Percentiles rank a stretch among this genome's conserved stretches.
These are phyloP conservation scores for Hydractinia symbiolongicarpus DNA, from an alignment of 30 jellyfish, hydroid and myxozoan species.

Conservation along the genomic window DNA sequence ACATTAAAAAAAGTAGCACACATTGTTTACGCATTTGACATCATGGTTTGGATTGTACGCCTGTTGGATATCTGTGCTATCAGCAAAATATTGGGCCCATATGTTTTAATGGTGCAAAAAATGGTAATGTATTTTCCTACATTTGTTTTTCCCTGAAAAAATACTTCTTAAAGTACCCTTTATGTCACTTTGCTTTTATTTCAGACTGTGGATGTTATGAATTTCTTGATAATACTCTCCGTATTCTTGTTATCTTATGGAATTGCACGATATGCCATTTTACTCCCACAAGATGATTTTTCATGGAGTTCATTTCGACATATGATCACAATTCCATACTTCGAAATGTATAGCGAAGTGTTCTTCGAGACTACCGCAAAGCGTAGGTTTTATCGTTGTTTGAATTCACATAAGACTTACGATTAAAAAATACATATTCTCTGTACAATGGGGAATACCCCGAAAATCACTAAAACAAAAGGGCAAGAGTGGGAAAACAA, in stretches of 20 bases:
- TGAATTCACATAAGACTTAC: not conserved
- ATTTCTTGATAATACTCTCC: not conserved
- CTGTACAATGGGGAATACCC: too few species aligned
- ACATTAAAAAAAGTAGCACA: slow-evolving; percentile 33
- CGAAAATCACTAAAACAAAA: too few species aligned
- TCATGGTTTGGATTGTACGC: slow-evolving; percentile 72
- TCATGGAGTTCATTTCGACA: slow-evolving; percentile 54
- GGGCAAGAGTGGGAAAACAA: too few species aligned
- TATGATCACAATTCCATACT: slow-evolving; percentile 58
- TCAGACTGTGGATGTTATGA: not conserved
- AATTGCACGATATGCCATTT: slow-evolving; percentile 61
- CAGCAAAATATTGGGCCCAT: slow-evolving; percentile 68
- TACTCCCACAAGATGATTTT: slow-evolving; percentile 30
- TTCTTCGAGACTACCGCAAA: slow-evolving; percentile 26
- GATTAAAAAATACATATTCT: too few species aligned
- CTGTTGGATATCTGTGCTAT: slow-evolving; percentile 66
- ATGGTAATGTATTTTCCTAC: slow-evolving; percentile 33
- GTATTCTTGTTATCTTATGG: slow-evolving; percentile 77
- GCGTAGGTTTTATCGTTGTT: not conserved
- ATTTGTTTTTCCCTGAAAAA: too few species aligned
- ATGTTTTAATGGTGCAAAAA: slow-evolving; percentile 71
- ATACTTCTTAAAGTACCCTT: too few species aligned
- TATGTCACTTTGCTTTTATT: too few species aligned
- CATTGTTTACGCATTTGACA: slow-evolving; percentile 52
- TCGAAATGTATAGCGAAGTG: slow-evolving; percentile 71